phyloP scores from a whole-genome alignment of 2,888 invertebrate species.

The Perizoma flavofasciatum region DNA sequence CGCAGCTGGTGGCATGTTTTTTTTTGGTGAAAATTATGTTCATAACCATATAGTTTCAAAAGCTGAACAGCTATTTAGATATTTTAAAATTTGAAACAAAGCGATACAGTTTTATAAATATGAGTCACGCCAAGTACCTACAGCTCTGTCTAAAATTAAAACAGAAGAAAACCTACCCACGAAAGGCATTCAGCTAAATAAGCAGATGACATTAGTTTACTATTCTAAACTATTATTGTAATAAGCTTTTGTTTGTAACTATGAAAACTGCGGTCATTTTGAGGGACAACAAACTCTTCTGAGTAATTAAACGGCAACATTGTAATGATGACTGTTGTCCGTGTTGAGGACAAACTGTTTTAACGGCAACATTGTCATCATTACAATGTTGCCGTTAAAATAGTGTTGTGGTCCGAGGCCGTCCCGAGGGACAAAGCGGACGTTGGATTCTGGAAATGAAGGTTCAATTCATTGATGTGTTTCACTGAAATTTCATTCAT shows the following conservation, averaged over 20 bases:
- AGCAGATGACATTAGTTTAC: neutral
- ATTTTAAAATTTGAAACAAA: too few species aligned
- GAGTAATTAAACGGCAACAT: conserved; percentile 31
- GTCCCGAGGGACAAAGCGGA: conserved; percentile 9
- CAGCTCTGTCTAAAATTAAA: too few species aligned
- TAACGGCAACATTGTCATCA: too few species aligned
- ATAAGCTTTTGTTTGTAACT: conserved; percentile 22
- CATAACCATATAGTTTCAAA: too few species aligned
- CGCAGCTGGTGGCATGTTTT: too few species aligned
- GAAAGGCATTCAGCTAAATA: neutral
- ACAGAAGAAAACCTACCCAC: neutral
- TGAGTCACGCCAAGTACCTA: too few species aligned
- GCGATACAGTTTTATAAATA: too few species aligned
- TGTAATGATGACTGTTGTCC: conserved; percentile 45
- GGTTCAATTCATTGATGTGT: neutral
- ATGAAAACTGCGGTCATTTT: conserved; percentile 13
- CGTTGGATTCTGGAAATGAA: conserved; percentile 2
- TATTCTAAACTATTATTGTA: conserved; percentile 12
- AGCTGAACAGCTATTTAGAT: too few species aligned
- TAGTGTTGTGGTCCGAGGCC: conserved; percentile 18
- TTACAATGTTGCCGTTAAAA: conserved; percentile 41
- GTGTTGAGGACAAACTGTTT: conserved; percentile 15
- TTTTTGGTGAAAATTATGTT: too few species aligned
- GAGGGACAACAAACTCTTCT: conserved; percentile 13
- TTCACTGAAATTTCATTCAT: too few species aligned